Evolutionary conservation across 1,140 invertebrate species (phyloP).

Genomic region (Pogonus chalceus): DNA sequence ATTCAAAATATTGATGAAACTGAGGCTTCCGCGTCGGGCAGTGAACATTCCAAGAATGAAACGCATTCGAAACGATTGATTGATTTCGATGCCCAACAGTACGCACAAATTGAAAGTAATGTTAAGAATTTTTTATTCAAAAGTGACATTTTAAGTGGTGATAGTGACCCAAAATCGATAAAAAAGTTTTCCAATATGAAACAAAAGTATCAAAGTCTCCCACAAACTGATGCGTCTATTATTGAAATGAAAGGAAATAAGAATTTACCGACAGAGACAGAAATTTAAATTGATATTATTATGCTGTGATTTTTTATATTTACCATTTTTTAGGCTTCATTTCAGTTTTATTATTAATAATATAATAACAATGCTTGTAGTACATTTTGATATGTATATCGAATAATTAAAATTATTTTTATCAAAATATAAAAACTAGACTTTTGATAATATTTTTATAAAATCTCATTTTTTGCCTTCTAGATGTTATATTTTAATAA

Average conservation of each 20-base stretch:
- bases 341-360: no score
- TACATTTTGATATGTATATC: no score
- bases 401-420: no score
- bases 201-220: slow-evolving; percentile 22
- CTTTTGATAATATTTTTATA: no score
- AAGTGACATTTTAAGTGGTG: slow-evolving; percentile 16
- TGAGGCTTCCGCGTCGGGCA: slow-evolving; percentile 16
- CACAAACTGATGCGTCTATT: slow-evolving; percentile 15
- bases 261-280: slow-evolving; percentile 23
- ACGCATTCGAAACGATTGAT: neutral
- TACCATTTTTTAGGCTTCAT: no score
- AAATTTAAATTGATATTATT: slow-evolving; percentile 19
- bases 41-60: slow-evolving; percentile 24
- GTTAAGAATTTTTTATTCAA: slow-evolving; percentile 32
- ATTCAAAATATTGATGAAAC: slow-evolving; percentile 25
- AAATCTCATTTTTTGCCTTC: no score
- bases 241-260: slow-evolving; percentile 14
- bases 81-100: slow-evolving; percentile 14
- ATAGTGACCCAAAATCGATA: neutral
- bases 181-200: no score
- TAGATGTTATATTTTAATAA: no score
- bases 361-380: no score
- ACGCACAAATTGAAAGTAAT: slow-evolving; percentile 32
- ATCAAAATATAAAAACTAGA: no score
- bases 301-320: neutral